Evolutionary conservation across 2,888 invertebrate genomes (phyloP), one percentile per base, ranked within the genome.

Genomic region (Agrochola circellaris): DNA sequence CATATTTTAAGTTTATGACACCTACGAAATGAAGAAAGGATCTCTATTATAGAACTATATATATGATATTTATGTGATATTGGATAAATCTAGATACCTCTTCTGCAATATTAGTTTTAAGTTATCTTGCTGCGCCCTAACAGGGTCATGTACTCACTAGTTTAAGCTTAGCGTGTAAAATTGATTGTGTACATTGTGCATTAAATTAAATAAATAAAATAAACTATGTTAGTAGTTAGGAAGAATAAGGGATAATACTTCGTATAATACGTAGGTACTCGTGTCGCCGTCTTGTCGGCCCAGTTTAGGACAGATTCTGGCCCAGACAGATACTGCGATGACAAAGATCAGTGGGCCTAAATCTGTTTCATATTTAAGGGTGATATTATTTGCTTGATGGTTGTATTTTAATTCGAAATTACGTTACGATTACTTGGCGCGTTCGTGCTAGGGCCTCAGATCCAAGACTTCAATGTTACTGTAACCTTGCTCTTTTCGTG

Each of bases 1-100:
- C 38, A 68, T 73, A 73, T 64, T 30, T 66, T 30, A 79, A 5
- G n/a, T 67, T 38, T 79, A 67, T 48, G 73, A 61, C 38, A 61
- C 51, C 5, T 66, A 54, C 1, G 45, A 56, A 42, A 77, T 30
- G 5, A 42, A 77, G 38, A 8, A 34, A 62, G 20, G 8, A 13
- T 64, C 15, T 45, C 4, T 48, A 5, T 69, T 64, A 34, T n/a
- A 54, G 23, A 62, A 34, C 34, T 62, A 65, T 17, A 2, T 42
- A 42, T n/a, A n/a, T n/a, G n/a, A n/a, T n/a, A n/a, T n/a, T n/a
- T n/a, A n/a, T n/a, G n/a, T n/a, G n/a, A n/a, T n/a, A n/a, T n/a
- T n/a, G n/a, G n/a, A n/a, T n/a, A n/a, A n/a, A n/a, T n/a, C n/a
- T n/a, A n/a, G n/a, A n/a, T n/a, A n/a, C n/a, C n/a, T n/a, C n/a